A percentile compares a stretch with the other conserved stretches of the same genome.
Conservation (phyloP, 1,140 invertebrate species). For the Hesperophylax magnus region DNA sequence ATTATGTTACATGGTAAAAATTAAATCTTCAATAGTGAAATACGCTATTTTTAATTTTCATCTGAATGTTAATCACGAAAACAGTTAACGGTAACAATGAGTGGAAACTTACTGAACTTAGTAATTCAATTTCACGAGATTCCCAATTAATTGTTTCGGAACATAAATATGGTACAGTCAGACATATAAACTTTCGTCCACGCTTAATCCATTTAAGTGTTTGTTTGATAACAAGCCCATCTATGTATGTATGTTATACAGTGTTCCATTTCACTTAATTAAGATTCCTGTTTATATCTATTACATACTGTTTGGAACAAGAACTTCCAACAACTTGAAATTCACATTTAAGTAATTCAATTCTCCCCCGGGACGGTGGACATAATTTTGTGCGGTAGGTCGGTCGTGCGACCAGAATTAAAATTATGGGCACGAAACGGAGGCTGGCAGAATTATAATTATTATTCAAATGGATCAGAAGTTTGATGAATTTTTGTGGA, state of each 20-base stretch:
- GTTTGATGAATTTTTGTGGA: too few species aligned
- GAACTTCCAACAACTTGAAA: constrained; percentile 26
- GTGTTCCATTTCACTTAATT: constrained; percentile 28
- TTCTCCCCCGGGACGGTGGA: background rate
- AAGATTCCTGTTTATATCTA: constrained; percentile 30
- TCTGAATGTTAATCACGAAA: background rate
- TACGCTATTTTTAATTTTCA: background rate
- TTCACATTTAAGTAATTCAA: constrained; percentile 32
- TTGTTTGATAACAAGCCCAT: constrained; percentile 7
- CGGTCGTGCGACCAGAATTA: background rate
- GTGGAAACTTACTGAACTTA: background rate
- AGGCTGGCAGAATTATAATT: too few species aligned
- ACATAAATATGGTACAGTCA: background rate
- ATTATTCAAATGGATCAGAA: too few species aligned
- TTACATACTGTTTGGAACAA: constrained; percentile 17
- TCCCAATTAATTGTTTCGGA: background rate
- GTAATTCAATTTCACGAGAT: too few species aligned
- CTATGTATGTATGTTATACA: background rate
- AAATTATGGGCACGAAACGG: background rate
- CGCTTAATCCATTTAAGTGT: constrained; percentile 18
- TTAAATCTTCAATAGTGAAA: background rate
- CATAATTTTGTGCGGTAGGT: background rate
- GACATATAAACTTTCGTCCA: background rate
- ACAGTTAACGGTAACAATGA: background rate
- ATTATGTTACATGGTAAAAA: too few species aligned